Evolutionary conservation across 2,113 vertebrate species (phyloP).

Genomic region (Orientallactaga bullata): DNA sequence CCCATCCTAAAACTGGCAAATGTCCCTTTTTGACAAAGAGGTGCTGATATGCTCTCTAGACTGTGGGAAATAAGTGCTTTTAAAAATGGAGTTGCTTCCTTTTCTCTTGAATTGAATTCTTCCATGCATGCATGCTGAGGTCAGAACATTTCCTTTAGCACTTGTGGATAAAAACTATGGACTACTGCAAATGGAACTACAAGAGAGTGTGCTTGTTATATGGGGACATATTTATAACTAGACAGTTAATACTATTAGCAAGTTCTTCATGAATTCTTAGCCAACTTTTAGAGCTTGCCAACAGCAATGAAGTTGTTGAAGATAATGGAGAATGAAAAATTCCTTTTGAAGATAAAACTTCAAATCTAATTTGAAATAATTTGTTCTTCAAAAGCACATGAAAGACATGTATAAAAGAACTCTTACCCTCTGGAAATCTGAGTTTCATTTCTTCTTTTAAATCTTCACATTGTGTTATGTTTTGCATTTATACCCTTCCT

Average conservation of each 20-base stretch:
- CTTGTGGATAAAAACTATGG: background rate
- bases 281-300: background rate
- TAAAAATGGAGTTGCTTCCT: background rate
- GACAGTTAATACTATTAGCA: slow-evolving; percentile 3
- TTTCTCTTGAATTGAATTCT: background rate
- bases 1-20: background rate
- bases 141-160: background rate
- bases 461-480: slow-evolving; percentile 28
- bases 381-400: slow-evolving; percentile 17
- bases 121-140: background rate
- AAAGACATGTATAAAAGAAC: slow-evolving; percentile 14
- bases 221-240: background rate
- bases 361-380: slow-evolving; percentile 58
- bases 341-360: slow-evolving; percentile 52
- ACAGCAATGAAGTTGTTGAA: background rate
- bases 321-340: slow-evolving; percentile 40
- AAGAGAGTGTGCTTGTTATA: background rate
- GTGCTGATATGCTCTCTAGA: background rate
- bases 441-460: slow-evolving; percentile 57
- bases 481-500: slow-evolving; percentile 28
- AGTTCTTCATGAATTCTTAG: background rate
- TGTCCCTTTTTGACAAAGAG: background rate
- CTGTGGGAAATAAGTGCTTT: background rate
- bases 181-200: background rate
- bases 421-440: slow-evolving; percentile 12